Conservation (phyloP, 2,797 vertebrate genomes). For the Sebastes trivittatus region DNA sequence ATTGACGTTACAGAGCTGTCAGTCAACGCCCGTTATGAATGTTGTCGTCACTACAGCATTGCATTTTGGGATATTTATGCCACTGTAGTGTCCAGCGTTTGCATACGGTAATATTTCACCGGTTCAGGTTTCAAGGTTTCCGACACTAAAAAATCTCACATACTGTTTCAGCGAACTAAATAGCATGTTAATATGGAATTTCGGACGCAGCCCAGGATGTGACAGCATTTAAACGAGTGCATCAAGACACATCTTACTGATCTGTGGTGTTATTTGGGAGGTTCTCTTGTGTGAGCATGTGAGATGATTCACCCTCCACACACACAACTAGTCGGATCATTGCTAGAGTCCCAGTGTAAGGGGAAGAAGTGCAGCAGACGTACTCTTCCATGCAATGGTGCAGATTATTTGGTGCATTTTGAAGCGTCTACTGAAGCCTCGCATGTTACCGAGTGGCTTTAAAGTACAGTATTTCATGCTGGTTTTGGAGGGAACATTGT, state of each 20-base stretch:
- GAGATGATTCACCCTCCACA: not conserved
- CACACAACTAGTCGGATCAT: not conserved
- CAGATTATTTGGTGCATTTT: not conserved
- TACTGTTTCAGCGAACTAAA: too few species aligned
- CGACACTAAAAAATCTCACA: too few species aligned
- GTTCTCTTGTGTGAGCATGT: not conserved
- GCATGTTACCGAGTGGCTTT: not conserved
- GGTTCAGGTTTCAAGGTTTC: too few species aligned
- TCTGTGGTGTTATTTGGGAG: not conserved
- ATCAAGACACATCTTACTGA: not conserved
- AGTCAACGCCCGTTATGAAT: rapidly evolving
- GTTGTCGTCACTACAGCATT: too few species aligned
- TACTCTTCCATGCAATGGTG: conserved; percentile 51
- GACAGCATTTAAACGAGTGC: not conserved
- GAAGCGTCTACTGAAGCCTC: not conserved
- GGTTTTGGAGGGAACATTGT: not conserved
- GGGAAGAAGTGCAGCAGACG: conserved; percentile 19
- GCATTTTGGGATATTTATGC: too few species aligned
- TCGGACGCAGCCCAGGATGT: not conserved
- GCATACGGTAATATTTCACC: too few species aligned
- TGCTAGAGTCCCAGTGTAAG: not conserved
- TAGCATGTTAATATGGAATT: too few species aligned
- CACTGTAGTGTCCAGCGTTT: too few species aligned
- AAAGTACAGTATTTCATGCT: conserved; percentile 29
- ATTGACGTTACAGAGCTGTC: too few species aligned